Evolutionary conservation across 1,140 invertebrate genomes (phyloP), one percentile per base, ranked within the genome.

Genomic region (Macrostomum lignano): DNA sequence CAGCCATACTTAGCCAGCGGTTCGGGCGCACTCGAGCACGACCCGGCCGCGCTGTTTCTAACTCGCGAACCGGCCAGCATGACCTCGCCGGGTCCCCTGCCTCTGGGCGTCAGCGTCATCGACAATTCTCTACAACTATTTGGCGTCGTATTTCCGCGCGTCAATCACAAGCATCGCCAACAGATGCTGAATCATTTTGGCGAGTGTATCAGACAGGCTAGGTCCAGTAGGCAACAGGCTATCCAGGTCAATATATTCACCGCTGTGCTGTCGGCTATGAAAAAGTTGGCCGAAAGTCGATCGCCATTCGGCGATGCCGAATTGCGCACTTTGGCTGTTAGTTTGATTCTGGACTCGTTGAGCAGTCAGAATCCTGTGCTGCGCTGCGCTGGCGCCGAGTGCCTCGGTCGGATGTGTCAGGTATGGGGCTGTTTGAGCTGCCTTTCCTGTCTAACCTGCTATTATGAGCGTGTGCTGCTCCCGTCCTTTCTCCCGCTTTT

Each of bases 181-280:
- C 82, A 96, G 61, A 86, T 96, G 72, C 55, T 96, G 21, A 75
- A 86, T 36, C 86, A 96, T 50, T 96, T 96, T 47, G 67, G 67
- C 21, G 84, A 94, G 46, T 86, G 79, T 48, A 78, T 93, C 31
- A 52, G 73, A 42, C 75, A 79, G 37, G 76, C 78, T 0, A 88
- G 88, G 52, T 77, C 74, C 6, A 67, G 67, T 2, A 64, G 78
- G 13, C 77, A 84, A 51, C 81, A 94, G 53, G 82, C 82, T 2
- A 72, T 94, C 13, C 81, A 91, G 51, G 74, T 88, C 56, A 96
- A 96, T 54, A 74, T 93, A 29, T 86, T 93, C 48, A 79, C 82
- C 10, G 79, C 82, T 5, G 57, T 94, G 2, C 55, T 94, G 31
- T 29, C 28, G 32, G 38, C 25, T 34, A 39, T 46, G 25, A 41